Evolutionary conservation across 1,140 invertebrate genomes (phyloP).

Genomic region (Physella acuta): DNA sequence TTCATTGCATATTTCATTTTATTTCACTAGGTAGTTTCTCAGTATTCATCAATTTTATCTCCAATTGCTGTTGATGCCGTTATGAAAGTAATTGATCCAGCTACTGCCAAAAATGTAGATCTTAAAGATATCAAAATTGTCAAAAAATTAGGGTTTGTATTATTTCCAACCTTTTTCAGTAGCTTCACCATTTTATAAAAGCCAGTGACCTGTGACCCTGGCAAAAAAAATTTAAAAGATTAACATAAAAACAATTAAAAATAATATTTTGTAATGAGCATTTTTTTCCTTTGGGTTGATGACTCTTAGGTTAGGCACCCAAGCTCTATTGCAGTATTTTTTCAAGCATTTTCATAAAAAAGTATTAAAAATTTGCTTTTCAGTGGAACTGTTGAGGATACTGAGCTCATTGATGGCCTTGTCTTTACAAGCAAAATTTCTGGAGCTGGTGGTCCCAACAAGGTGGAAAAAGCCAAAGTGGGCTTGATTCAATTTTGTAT

Average conservation of each 20-base stretch:
- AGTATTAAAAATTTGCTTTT: too few species aligned
- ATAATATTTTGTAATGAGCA: too few species aligned
- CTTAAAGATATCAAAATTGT: conserved; percentile 90
- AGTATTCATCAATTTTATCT: conserved; percentile 91
- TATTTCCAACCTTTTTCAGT: too few species aligned
- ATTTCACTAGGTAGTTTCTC: conserved; percentile 79
- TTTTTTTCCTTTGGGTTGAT: too few species aligned
- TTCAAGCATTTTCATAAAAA: too few species aligned
- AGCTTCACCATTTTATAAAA: too few species aligned
- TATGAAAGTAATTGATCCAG: conserved; percentile 77
- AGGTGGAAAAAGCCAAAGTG: conserved; percentile 97
- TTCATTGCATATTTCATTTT: background rate
- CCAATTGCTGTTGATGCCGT: conserved; percentile 97
- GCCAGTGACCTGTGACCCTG: too few species aligned
- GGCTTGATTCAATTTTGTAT: conserved; percentile 99
- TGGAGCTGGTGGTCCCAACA: conserved; percentile 87
- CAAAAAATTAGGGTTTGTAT: conserved; percentile 82
- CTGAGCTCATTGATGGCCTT: conserved; percentile 91
- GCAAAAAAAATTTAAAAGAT: too few species aligned
- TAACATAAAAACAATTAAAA: background rate
- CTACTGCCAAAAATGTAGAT: conserved; percentile 71
- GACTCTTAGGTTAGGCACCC: too few species aligned
- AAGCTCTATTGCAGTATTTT: too few species aligned
- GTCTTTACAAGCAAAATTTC: conserved; percentile 89
- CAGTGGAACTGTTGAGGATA: conserved; percentile 93